Conservation (phyloP, 2,888 invertebrate species). For the Pycnomerus fuliginosus region DNA sequence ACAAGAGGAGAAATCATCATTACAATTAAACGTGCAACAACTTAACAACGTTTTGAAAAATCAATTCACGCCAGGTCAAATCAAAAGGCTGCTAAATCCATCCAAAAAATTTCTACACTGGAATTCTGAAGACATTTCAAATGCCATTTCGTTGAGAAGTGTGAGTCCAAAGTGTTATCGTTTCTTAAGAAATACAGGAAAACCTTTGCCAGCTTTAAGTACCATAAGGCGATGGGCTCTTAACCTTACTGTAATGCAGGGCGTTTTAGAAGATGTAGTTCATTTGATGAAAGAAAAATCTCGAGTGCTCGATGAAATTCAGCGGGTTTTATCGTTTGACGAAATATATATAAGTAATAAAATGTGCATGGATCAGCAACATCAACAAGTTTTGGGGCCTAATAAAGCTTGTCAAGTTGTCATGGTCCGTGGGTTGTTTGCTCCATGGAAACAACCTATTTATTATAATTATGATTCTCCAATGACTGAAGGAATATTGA, state of each 20-base stretch:
- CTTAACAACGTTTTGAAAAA: constrained; percentile 2
- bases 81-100: constrained; percentile 18
- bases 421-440: constrained; percentile 7
- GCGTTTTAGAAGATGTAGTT: constrained; percentile 8
- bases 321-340: constrained; percentile 12
- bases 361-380: constrained; percentile 10
- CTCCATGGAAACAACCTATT: constrained; percentile 16
- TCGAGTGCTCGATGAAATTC: background rate
- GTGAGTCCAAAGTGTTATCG: constrained; percentile 28
- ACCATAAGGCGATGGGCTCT: constrained; percentile 15
- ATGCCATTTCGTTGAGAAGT: constrained; percentile 23
- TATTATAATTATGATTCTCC: constrained; percentile 11
- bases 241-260: constrained; percentile 6
- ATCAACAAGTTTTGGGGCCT: constrained; percentile 8
- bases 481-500: constrained; percentile 3
- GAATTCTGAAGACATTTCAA: constrained; percentile 22
- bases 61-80: constrained; percentile 20
- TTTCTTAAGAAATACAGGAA: constrained; percentile 21
- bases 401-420: constrained; percentile 14
- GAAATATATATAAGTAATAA: constrained; percentile 17
- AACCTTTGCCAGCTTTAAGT: constrained; percentile 24
- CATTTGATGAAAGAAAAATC: constrained; percentile 13
- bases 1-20: background rate
- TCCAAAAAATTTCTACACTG: constrained; percentile 8
- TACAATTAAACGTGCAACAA: background rate